Conservation (phyloP, 2,113 vertebrate species). For the Sterrhoptilus dennistouni region DNA sequence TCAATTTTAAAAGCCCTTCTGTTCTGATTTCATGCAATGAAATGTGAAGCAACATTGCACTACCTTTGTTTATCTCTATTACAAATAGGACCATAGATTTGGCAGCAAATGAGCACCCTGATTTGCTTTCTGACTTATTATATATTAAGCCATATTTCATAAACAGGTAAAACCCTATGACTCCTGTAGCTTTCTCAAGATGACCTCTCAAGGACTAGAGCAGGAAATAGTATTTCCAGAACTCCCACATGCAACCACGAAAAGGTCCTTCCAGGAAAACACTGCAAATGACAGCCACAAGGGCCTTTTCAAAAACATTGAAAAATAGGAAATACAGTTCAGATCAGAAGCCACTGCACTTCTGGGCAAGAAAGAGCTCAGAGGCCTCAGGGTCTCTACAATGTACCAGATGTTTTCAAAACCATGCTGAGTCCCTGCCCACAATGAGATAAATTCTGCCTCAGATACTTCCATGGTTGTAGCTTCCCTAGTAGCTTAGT, state of each 20-base stretch:
- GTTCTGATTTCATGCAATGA: background rate
- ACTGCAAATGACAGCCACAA: background rate
- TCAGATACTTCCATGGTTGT: background rate
- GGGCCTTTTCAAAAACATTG: background rate
- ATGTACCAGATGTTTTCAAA: background rate
- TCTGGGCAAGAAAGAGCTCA: background rate
- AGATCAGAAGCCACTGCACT: background rate
- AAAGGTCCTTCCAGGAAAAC: background rate
- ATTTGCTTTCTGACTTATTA: background rate
- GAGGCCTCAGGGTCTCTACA: background rate
- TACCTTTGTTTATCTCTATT: background rate
- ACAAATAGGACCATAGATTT: background rate
- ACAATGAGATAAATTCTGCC: background rate
- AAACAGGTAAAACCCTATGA: background rate
- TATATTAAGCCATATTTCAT: background rate
- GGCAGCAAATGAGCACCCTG: background rate
- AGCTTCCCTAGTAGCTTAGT: background rate
- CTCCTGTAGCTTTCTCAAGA: background rate
- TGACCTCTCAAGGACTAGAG: background rate
- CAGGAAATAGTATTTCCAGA: background rate
- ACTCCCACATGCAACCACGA: background rate
- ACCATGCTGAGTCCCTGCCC: background rate
- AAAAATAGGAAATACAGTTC: background rate
- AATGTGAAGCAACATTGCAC: background rate
- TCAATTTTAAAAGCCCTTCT: background rate